Conservation (phyloP, 2,797 vertebrate genomes). For the Halcyon badia region DNA sequence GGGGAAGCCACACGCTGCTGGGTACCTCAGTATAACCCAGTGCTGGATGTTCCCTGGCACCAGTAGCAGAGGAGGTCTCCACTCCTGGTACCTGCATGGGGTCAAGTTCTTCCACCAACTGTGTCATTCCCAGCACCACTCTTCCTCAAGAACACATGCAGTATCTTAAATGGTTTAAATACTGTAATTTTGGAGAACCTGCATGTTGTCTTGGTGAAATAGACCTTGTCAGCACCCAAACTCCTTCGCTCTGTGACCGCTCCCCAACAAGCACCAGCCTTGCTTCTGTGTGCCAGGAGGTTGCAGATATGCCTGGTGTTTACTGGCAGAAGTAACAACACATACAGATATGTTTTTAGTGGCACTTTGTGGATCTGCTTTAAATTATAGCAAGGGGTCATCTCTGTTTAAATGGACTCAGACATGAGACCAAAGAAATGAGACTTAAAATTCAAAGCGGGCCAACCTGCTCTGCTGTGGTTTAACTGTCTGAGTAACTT, state of each 20-base stretch:
- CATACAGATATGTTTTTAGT: neutral
- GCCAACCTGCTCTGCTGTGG: neutral
- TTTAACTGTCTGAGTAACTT: neutral
- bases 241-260: neutral
- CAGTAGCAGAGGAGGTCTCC: neutral
- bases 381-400: neutral
- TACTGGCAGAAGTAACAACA: fast-evolving
- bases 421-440: constrained; percentile 8
- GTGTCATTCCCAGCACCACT: neutral
- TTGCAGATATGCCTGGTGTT: fast-evolving
- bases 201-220: neutral
- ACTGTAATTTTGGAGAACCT: neutral
- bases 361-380: neutral
- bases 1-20: neutral
- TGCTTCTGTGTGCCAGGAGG: neutral
- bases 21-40: neutral
- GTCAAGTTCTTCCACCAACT: neutral
- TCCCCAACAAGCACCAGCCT: fast-evolving
- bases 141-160: neutral
- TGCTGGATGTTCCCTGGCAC: neutral
- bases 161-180: neutral
- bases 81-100: fast-evolving
- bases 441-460: constrained; percentile 27
- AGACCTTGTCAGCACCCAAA: neutral
- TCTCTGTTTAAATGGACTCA: neutral